Evolutionary conservation across 2,888 invertebrate genomes (phyloP).

Genomic region (Andricus quercusramuli): DNA sequence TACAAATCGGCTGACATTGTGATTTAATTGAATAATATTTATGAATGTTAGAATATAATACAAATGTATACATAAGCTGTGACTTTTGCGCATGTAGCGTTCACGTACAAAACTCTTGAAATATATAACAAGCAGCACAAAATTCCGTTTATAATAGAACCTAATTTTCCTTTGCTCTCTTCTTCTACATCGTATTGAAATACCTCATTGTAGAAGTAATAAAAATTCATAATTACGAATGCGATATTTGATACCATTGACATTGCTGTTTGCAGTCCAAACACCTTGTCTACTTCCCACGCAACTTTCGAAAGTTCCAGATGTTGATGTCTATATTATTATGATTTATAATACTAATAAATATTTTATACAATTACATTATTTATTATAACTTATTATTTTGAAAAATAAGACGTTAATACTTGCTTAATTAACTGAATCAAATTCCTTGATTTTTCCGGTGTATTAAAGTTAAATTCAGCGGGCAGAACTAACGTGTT

Average conservation of each 20-base stretch:
- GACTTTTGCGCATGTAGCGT: background rate
- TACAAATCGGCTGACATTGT: background rate
- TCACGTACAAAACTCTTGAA: background rate
- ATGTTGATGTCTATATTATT: constrained; percentile 41
- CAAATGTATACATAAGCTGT: background rate
- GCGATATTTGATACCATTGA: background rate
- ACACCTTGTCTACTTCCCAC: constrained; percentile 16
- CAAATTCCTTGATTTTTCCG: background rate
- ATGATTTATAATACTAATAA: background rate
- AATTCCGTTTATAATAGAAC: background rate
- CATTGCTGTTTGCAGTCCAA: constrained; percentile 41
- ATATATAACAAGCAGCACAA: background rate
- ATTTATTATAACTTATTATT: background rate
- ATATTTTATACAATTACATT: no score
- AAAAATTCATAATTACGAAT: background rate
- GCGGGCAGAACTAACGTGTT: background rate
- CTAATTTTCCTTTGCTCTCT: background rate
- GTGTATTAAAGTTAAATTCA: background rate
- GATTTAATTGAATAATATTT: no score
- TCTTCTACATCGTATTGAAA: background rate
- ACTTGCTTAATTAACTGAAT: background rate
- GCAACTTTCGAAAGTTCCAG: constrained; percentile 40
- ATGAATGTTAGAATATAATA: background rate
- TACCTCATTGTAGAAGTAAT: background rate
- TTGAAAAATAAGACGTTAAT: background rate